A percentile compares a stretch with the other conserved stretches of the same genome.
Evolutionary conservation across 1,140 invertebrate species (phyloP).

Genomic region (Leptoteleia sp.): DNA sequence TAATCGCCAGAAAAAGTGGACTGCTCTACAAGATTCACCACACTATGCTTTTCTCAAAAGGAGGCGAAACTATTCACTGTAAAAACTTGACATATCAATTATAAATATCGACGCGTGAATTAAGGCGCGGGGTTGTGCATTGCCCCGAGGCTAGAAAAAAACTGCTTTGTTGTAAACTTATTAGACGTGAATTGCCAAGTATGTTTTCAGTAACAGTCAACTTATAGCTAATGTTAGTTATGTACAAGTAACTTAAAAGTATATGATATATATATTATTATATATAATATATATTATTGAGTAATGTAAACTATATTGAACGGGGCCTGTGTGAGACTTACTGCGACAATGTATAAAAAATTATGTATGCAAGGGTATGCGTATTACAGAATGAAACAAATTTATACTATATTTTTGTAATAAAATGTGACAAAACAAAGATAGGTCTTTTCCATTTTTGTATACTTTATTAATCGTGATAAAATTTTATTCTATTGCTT

Average conservation of each 20-base stretch:
- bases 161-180: constrained; percentile 80
- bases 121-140: constrained; percentile 46
- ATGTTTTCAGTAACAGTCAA: constrained; percentile 78
- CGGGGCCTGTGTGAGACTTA: constrained; percentile 70
- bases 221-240: constrained; percentile 70
- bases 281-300: constrained; percentile 72
- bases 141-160: constrained; percentile 67
- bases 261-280: constrained; percentile 63
- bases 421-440: constrained; percentile 72
- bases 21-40: constrained; percentile 66
- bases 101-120: constrained; percentile 75
- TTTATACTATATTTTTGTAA: constrained; percentile 82
- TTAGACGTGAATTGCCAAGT: constrained; percentile 81
- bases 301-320: constrained; percentile 77
- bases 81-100: constrained; percentile 70
- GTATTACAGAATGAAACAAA: constrained; percentile 67
- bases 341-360: constrained; percentile 69
- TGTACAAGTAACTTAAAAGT: constrained; percentile 67
- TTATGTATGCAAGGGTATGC: constrained; percentile 61
- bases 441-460: neutral
- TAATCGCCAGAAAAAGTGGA: constrained; percentile 70
- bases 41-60: constrained; percentile 76
- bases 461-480: too few relatives aligned
- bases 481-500: too few relatives aligned
- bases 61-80: constrained; percentile 74